Evolutionary conservation across 2,113 vertebrate genomes (phyloP), one percentile per base, ranked within the genome.

Genomic region (Xyrauchen texanus): DNA sequence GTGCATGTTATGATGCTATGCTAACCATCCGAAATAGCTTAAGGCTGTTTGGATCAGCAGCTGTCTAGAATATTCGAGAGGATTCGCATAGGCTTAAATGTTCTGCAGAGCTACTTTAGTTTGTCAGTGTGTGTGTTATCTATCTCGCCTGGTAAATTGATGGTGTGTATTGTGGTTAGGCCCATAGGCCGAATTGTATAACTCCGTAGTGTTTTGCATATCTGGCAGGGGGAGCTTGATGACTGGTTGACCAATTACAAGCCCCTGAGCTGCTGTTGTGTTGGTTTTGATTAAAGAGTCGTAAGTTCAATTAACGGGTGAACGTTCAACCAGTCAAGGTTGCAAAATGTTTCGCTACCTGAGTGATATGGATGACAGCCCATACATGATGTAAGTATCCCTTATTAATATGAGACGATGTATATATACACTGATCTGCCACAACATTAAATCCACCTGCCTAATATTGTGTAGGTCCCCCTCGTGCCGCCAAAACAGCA

Each of bases 331-430:
- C 21, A 5, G 16, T 45, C 61, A 16, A 74, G 10, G 16, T 51
- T 51, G 88, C 88, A 89, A 80, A 83, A 94, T 94, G 93, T 94
- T 93, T 88, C 93, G 92, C 49, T 94, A 88, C 87, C 82, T 93
- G 83, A 91, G 90, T 86, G 92, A 94, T 87, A 90, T 90, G 61
- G 92, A 94, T 81, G 93, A 94, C 81, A 93, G 85, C 82, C 92
- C 91, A 13, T 93, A 81, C 81, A 90, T 94, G 89, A 92, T 94
- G 93, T 94, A 78, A 93, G 92, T 93, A 52, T 66, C 21, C 21
- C 21, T 34, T 34, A 34, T 34, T 1, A 34, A 34, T 34, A 34
- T 34, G 21, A 34, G 21, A 34, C 21, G 21, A 34, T 34, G n/a
- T n/a, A n/a, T n/a, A n/a, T n/a, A n/a, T n/a, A n/a, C n/a, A 34